Percentiles rank a stretch among this genome's conserved stretches.
These are phyloP conservation scores for Lemur catta DNA, from an alignment of 2,797 vertebrate species.

Conservation along the genomic window DNA sequence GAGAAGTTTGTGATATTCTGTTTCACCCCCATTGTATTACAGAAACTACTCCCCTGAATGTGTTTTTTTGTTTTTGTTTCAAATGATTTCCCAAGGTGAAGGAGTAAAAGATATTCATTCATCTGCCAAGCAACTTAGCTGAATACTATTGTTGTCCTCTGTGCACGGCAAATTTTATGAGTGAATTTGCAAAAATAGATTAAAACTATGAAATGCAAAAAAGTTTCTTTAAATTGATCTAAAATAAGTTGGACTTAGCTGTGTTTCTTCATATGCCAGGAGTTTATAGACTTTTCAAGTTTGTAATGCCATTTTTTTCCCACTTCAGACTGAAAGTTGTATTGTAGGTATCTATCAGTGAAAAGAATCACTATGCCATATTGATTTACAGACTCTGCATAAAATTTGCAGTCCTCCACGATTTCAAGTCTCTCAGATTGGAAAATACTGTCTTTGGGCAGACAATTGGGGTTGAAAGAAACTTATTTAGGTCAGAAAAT, in stretches of 20 bases:
- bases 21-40: background rate
- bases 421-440: background rate
- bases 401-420: background rate
- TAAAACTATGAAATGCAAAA: background rate
- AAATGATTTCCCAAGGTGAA: background rate
- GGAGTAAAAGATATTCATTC: background rate
- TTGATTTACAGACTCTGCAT: background rate
- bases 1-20: background rate
- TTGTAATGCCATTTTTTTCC: background rate
- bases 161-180: background rate
- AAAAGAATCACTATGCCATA: background rate
- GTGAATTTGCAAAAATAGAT: conserved; percentile 7
- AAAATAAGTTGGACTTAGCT: background rate
- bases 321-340: background rate
- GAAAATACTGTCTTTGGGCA: background rate
- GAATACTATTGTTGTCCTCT: background rate
- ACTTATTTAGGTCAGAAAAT: conserved; percentile 5
- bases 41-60: background rate
- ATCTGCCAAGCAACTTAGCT: background rate
- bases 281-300: background rate
- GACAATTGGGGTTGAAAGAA: background rate
- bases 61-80: background rate
- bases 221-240: background rate
- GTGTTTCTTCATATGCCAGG: background rate
- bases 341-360: background rate